Percentiles rank a stretch among this genome's conserved stretches.
Evolutionary conservation across 1,140 invertebrate genomes (phyloP).

Genomic region (Stegodyphus dumicola): DNA sequence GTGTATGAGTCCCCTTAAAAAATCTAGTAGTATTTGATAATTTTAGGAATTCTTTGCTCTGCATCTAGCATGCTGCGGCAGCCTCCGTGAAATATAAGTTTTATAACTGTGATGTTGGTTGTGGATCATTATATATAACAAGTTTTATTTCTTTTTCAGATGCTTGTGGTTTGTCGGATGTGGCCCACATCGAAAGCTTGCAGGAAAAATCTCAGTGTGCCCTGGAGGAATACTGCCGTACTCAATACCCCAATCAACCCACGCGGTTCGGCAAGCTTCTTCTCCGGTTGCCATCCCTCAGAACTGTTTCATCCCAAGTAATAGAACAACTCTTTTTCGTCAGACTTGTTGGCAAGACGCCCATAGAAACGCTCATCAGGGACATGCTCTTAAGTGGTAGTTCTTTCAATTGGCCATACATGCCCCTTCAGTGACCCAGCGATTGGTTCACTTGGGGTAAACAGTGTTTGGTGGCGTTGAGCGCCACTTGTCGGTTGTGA

Average conservation of each 20-base stretch:
- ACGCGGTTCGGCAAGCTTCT: constrained; percentile 94
- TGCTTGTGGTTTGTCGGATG: constrained; percentile 93
- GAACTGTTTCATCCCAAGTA: constrained; percentile 92
- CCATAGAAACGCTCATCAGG: constrained; percentile 94
- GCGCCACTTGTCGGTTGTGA: constrained; percentile 28
- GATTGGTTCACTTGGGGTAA: background rate
- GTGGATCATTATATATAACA: too few relatives aligned
- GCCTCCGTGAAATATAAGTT: too few relatives aligned
- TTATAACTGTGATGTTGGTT: too few relatives aligned
- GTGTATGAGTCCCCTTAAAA: too few relatives aligned
- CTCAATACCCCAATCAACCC: constrained; percentile 95
- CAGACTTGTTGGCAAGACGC: constrained; percentile 93
- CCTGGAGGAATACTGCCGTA: constrained; percentile 94
- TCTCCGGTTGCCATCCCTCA: constrained; percentile 89
- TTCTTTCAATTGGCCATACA: constrained; percentile 97
- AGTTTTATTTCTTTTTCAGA: constrained; percentile 76
- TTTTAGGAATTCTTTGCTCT: too few relatives aligned
- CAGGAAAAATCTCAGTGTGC: constrained; percentile 98
- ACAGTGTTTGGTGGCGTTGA: constrained; percentile 36
- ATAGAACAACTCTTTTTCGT: constrained; percentile 99
- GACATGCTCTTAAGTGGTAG: constrained; percentile 92
- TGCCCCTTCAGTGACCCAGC: constrained; percentile 74
- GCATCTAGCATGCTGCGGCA: background rate
- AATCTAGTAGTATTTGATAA: too few relatives aligned
- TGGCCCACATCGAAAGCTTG: constrained; percentile 92